Conservation (phyloP, 92 coral and sea anemone genomes). For the Chrysogorgia sp. region DNA sequence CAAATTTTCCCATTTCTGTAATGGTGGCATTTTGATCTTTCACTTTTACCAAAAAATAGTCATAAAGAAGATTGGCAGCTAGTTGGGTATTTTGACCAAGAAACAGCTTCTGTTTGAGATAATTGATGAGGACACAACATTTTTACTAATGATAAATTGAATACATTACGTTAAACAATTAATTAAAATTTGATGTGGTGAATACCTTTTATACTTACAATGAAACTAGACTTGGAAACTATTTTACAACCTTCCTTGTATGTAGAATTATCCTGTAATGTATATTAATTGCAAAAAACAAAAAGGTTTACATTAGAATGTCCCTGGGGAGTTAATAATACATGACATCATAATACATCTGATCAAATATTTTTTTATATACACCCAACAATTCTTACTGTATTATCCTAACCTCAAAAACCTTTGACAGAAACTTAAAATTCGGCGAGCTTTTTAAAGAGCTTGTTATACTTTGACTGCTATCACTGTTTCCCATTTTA, state of each 20-base stretch:
- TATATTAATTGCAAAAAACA: no score
- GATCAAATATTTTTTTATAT: background rate
- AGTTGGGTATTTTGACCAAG: constrained; percentile 10
- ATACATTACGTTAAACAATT: background rate
- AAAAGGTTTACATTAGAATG: no score
- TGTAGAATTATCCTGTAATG: constrained; percentile 29
- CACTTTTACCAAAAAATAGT: constrained; percentile 9
- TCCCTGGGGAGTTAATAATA: no score
- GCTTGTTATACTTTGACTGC: constrained; percentile 23
- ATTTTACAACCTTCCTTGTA: constrained; percentile 6
- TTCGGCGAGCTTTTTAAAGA: constrained; percentile 16
- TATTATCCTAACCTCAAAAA: constrained; percentile 17
- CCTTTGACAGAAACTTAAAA: constrained; percentile 19
- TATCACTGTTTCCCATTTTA: constrained; percentile 26
- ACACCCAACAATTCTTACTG: background rate
- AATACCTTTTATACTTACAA: background rate
- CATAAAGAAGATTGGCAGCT: constrained; percentile 2
- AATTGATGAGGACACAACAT: no score
- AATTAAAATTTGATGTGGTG: background rate
- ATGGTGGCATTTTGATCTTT: background rate
- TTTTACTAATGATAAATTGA: background rate
- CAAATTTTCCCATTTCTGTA: constrained; percentile 9
- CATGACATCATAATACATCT: background rate
- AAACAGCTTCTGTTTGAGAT: constrained; percentile 21
- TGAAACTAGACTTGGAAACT: background rate